Base-by-base conservation (phyloP, 2,888 invertebrate genomes). In the Gerris lacustris region DNA sequence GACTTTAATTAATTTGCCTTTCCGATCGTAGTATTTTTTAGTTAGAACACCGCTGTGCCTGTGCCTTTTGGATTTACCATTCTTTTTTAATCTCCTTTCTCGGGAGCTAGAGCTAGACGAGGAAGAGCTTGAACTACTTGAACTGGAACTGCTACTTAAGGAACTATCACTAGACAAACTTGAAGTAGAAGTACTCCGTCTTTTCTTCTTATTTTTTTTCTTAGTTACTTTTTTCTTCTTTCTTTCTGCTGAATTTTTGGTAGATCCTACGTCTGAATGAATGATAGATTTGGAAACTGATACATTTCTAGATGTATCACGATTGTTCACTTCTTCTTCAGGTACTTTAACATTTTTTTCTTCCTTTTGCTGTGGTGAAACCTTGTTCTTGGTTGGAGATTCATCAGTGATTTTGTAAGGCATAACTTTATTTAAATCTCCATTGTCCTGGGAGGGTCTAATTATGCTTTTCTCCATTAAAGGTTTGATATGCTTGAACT, bases 1-100 rank as follows among this genome's bases (percentile, higher is more conserved):
- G 72, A 72, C 79, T 79, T 69, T 79, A 79, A 5, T 78, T 75
- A 76, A 77, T 76, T 79, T 83, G 66, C 63, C 69, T 77, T 78
- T 69, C 77, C 80, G 6, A 76, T 73, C 75, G 44, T 63, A 62
- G 6, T 70, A 45, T 69, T 67, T 72, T 11, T 45, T 67, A 6
- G 64, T 64, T 64, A 64, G 5, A 64, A 62, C n/a, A 15, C 62
- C n/a, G 11, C 18, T 18, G 4, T 64, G 17, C 18, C 17, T 64
- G 17, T n/a, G 11, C 4, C 64, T n/a, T 18, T 31, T 64, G 64
- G 17, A 5, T 64, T 64, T 64, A 11, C 31, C 31, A 6, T 18
- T 64, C 31, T 18, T 64, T 64, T 18, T 64, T 9, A n/a, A 7
- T 64, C 7, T 31, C 18, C 17, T 31, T n/a, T 31, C 31, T n/a